Percentiles rank a stretch among this genome's conserved stretches.
phyloP scores from a whole-genome alignment of 35 echinoderm and acorn worm genomes.

The Holothuria glaberrima region DNA sequence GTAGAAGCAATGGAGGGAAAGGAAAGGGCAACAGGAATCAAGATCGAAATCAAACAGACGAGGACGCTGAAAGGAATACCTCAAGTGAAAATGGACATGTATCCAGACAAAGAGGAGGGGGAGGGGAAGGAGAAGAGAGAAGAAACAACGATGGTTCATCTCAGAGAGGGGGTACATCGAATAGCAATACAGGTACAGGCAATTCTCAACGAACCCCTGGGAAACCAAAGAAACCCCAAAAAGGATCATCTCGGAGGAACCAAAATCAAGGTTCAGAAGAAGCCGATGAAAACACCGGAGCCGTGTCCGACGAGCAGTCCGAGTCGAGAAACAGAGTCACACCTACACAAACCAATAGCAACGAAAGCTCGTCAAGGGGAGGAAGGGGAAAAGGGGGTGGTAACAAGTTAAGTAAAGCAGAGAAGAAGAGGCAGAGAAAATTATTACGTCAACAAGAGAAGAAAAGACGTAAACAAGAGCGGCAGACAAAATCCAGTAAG shows the following conservation, averaged over 20 bases:
- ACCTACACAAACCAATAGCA: neutral
- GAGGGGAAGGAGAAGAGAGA: neutral
- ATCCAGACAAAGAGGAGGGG: neutral
- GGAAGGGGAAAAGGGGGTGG: neutral
- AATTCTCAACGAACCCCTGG: too few species aligned
- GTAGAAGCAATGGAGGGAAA: neutral
- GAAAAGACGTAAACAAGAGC: neutral
- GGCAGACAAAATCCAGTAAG: neutral
- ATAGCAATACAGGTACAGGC: too few species aligned
- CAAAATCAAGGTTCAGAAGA: neutral
- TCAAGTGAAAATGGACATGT: too few species aligned
- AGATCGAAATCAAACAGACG: neutral
- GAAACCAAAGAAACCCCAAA: neutral
- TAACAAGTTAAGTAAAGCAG: conserved; percentile 6
- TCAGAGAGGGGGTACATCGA: too few species aligned
- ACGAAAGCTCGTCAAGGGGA: neutral
- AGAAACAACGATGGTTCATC: neutral
- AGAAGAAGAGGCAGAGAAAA: conserved; percentile 34
- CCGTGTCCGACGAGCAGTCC: neutral
- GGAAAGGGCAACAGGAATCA: conserved; percentile 6
- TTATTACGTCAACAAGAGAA: conserved; percentile 18
- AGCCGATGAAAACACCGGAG: neutral
- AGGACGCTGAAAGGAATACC: neutral
- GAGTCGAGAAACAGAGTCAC: neutral
- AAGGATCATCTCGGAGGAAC: neutral